Conservation (phyloP, 2,888 invertebrate species). For the Lysandra bellargus region DNA sequence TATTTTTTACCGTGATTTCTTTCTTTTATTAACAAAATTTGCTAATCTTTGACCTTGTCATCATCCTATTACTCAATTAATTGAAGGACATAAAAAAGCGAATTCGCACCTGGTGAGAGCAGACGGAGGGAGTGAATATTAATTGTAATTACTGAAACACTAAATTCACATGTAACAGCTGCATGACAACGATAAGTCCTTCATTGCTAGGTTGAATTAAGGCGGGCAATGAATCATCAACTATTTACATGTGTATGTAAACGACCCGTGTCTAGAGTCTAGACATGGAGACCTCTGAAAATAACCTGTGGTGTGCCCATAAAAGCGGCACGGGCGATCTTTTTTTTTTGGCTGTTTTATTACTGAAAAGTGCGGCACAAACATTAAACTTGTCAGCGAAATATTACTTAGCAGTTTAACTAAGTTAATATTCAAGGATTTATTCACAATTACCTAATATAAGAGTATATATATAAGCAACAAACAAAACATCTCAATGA, state of each 20-base stretch:
- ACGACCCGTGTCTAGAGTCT: slow-evolving; percentile 6
- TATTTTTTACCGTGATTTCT: too few species aligned
- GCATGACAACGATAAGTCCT: slow-evolving; percentile 1
- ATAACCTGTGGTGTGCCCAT: not conserved
- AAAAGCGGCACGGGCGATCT: not conserved
- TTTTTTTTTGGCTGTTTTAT: too few species aligned
- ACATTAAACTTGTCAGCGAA: too few species aligned
- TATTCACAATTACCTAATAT: too few species aligned
- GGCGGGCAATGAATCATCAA: not conserved
- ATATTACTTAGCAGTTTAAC: too few species aligned
- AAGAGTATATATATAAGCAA: too few species aligned
- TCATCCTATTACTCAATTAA: not conserved
- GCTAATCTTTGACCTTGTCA: too few species aligned
- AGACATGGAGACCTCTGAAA: slow-evolving; percentile 1
- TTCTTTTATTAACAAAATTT: too few species aligned
- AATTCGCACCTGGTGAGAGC: slow-evolving; percentile 22
- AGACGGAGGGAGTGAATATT: not conserved
- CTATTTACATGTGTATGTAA: slow-evolving; percentile 7
- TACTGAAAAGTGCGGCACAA: too few species aligned
- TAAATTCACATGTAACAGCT: slow-evolving; percentile 21
- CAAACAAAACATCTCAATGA: too few species aligned
- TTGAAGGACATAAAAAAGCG: not conserved
- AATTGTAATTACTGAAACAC: slow-evolving; percentile 23
- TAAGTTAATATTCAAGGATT: too few species aligned
- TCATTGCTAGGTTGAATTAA: not conserved